A percentile compares a stretch with the other conserved stretches of the same genome.
Conservation (phyloP, 2,888 invertebrate genomes). For the Anarsia innoxiella region DNA sequence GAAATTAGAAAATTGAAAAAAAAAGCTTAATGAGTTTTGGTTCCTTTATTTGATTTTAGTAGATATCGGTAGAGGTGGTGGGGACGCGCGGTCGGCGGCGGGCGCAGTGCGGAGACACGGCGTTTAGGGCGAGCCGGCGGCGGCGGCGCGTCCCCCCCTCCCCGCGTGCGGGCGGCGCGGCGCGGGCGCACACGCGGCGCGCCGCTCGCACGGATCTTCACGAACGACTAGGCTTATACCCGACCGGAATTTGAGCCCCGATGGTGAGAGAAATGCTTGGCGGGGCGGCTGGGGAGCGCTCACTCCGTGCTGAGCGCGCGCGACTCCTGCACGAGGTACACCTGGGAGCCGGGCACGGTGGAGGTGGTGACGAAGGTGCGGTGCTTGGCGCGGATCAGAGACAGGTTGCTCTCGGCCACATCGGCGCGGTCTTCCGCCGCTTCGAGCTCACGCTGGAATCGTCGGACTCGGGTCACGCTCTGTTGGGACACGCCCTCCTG, state of each 20-base stretch:
- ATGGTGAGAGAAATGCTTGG: constrained; percentile 60
- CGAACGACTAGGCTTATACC: constrained; percentile 72
- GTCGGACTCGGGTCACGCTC: constrained; percentile 95
- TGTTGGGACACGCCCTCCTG: constrained; percentile 94
- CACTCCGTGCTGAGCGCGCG: constrained; percentile 76
- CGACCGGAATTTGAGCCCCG: constrained; percentile 69
- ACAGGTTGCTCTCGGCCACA: constrained; percentile 94
- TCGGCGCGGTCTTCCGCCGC: constrained; percentile 98
- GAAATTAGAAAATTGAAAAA: constrained; percentile 64
- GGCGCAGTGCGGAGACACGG: constrained; percentile 62
- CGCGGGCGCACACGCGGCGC: neutral
- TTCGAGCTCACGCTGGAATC: constrained; percentile 98
- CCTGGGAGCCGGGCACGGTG: constrained; percentile 92
- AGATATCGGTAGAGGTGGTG: constrained; percentile 43
- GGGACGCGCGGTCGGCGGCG: constrained; percentile 63
- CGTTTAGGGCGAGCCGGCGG: constrained; percentile 60
- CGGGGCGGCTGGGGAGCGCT: constrained; percentile 40
- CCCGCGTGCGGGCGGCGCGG: constrained; percentile 22
- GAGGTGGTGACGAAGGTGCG: constrained; percentile 97
- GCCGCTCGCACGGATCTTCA: constrained; percentile 29
- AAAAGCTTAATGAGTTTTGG: constrained; percentile 61
- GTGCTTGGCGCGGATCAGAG: constrained; percentile 97
- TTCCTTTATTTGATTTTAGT: constrained; percentile 67
- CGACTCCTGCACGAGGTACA: constrained; percentile 92
- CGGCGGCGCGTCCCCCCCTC: constrained; percentile 60